A percentile compares a stretch with the other conserved stretches of the same genome.
These are phyloP conservation scores for Carollia perspicillata DNA, from an alignment of 2,113 vertebrate genomes.

Conservation along the genomic window DNA sequence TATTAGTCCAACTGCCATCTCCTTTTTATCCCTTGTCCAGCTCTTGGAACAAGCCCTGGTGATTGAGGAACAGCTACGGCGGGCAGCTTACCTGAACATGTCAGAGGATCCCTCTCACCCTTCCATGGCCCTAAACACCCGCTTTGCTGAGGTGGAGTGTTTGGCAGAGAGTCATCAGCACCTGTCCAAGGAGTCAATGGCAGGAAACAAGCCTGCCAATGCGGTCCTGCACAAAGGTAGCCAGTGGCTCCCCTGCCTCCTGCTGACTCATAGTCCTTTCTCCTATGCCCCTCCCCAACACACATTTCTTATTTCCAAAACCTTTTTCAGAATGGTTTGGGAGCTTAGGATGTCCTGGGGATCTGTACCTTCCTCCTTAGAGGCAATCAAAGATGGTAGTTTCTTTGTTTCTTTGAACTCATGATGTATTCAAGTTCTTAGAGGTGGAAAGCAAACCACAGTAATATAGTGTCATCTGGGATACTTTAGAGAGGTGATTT, in stretches of 20 bases:
- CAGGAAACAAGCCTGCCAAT: constrained; percentile 97
- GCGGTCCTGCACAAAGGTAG: constrained; percentile 98
- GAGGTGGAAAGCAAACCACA: constrained; percentile 26
- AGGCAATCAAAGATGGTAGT: background rate
- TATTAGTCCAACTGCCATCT: background rate
- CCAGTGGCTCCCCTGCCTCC: constrained; percentile 45
- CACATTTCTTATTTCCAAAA: background rate
- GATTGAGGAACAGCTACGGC: constrained; percentile 95
- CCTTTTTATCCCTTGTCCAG: constrained; percentile 74
- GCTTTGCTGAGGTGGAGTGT: constrained; percentile 98
- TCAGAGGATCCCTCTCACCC: constrained; percentile 96
- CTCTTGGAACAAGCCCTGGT: constrained; percentile 96
- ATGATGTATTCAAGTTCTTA: constrained; percentile 32
- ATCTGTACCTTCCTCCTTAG: background rate
- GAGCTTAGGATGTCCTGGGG: background rate
- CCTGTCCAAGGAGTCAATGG: constrained; percentile 98
- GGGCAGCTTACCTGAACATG: constrained; percentile 98
- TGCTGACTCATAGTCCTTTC: background rate
- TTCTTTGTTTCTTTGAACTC: background rate
- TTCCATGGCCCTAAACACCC: constrained; percentile 97
- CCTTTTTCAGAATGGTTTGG: background rate
- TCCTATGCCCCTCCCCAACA: background rate
- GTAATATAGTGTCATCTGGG: background rate
- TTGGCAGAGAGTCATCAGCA: constrained; percentile 98
- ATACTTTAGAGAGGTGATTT: constrained; percentile 35